phyloP scores from a whole-genome alignment of 2,113 vertebrate species.

The Trochalopteron elliotii region DNA sequence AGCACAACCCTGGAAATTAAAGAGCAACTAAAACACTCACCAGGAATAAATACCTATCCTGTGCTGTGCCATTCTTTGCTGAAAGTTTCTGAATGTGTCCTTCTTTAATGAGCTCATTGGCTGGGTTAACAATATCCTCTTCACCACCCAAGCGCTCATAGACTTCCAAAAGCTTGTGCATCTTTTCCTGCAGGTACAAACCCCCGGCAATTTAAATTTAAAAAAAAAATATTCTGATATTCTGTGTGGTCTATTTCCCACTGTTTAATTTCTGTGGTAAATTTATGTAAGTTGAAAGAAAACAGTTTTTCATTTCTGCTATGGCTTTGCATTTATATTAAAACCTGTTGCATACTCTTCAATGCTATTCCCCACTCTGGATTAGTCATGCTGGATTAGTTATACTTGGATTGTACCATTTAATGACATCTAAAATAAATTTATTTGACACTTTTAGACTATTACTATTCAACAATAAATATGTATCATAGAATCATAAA shows the following conservation, averaged over 20 bases:
- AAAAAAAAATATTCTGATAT: background rate
- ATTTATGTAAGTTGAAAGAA: background rate
- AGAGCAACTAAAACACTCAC: constrained; percentile 71
- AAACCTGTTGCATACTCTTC: background rate
- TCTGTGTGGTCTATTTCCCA: background rate
- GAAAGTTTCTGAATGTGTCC: constrained; percentile 96
- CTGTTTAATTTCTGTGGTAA: background rate
- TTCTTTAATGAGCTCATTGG: constrained; percentile 97
- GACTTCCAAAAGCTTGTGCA: constrained; percentile 95
- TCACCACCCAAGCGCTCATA: constrained; percentile 93
- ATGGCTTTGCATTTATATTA: background rate
- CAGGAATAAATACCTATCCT: constrained; percentile 95
- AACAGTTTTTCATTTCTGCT: background rate
- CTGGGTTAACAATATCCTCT: constrained; percentile 96
- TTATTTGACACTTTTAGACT: background rate
- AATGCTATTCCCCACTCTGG: background rate
- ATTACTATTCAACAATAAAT: background rate
- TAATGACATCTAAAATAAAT: background rate
- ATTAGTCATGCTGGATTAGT: background rate
- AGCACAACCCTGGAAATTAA: background rate
- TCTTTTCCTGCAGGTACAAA: constrained; percentile 86
- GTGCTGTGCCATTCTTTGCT: constrained; percentile 91
- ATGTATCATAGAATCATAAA: background rate
- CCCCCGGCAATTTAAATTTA: background rate
- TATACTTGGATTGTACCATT: background rate